Conservation (phyloP, 64 coral and sea anemone genomes). For the Acropora yongei region DNA sequence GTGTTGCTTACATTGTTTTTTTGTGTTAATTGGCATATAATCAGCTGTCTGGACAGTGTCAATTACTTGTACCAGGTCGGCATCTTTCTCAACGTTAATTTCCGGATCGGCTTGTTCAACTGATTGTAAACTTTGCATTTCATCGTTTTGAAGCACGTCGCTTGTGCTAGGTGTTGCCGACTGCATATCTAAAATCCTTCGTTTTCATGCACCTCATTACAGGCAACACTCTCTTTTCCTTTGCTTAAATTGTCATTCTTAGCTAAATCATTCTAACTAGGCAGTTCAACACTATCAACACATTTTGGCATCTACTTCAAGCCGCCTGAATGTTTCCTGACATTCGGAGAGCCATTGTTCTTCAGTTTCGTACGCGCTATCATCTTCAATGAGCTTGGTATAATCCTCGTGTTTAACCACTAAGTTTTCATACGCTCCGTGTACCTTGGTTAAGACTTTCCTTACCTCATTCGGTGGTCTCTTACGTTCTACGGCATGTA, state of each 20-base stretch:
- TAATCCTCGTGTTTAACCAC: neutral
- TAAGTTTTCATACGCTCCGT: neutral
- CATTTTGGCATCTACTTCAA: neutral
- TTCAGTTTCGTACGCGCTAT: neutral
- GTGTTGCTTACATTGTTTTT: neutral
- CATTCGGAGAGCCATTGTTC: neutral
- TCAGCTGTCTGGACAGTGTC: neutral
- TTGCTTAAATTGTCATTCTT: neutral
- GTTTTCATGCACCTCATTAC: neutral
- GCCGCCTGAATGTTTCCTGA: neutral
- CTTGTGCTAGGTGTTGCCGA: neutral
- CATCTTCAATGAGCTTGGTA: neutral
- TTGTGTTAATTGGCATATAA: neutral
- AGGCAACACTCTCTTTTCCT: neutral
- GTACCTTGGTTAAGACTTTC: neutral
- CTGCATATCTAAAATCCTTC: neutral
- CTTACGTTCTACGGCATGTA: neutral
- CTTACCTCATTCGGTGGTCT: slow-evolving; percentile 61
- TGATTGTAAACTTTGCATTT: neutral
- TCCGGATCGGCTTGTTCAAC: neutral
- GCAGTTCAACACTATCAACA: neutral
- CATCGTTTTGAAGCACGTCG: neutral
- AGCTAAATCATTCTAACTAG: neutral
- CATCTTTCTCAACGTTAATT: too few relatives aligned
- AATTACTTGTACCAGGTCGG: neutral